Conservation (phyloP, 92 coral and sea anemone genomes). For the Zoanthus gigantus region DNA sequence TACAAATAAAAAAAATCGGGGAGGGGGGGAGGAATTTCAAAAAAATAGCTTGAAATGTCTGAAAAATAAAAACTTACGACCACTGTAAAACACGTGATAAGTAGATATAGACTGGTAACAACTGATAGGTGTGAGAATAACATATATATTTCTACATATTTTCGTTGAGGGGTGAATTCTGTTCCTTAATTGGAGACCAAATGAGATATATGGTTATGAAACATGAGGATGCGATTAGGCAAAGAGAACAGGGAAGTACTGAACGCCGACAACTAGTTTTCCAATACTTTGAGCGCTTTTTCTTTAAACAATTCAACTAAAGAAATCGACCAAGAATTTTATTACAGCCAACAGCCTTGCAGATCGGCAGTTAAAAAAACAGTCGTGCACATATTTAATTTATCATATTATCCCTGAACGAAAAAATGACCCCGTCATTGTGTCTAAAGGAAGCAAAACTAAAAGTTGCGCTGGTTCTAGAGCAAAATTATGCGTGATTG, state of each 20-base stretch:
- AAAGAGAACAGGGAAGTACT: not conserved
- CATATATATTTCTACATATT: not conserved
- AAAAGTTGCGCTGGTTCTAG: not conserved
- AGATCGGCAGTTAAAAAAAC: not conserved
- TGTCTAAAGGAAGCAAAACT: slow-evolving; percentile 15
- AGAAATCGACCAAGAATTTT: not conserved
- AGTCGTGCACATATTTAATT: not conserved
- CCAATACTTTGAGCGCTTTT: not conserved
- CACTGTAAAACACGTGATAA: not conserved
- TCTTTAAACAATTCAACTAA: not conserved
- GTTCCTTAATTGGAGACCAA: not conserved
- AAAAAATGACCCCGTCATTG: slow-evolving; percentile 9
- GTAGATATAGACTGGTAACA: not conserved
- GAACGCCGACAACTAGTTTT: not conserved
- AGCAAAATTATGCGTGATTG: slow-evolving; percentile 2
- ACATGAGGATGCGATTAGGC: not conserved
- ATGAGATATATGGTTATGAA: not conserved
- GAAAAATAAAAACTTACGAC: not conserved
- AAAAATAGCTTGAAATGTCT: not conserved
- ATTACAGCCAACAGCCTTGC: not conserved
- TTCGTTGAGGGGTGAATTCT: not conserved
- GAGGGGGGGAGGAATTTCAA: not conserved
- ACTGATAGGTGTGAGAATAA: not conserved
- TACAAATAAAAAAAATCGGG: not conserved
- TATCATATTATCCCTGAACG: not conserved